Base-by-base conservation (phyloP, 2,797 vertebrate species). In the Etheostoma nigrum region DNA sequence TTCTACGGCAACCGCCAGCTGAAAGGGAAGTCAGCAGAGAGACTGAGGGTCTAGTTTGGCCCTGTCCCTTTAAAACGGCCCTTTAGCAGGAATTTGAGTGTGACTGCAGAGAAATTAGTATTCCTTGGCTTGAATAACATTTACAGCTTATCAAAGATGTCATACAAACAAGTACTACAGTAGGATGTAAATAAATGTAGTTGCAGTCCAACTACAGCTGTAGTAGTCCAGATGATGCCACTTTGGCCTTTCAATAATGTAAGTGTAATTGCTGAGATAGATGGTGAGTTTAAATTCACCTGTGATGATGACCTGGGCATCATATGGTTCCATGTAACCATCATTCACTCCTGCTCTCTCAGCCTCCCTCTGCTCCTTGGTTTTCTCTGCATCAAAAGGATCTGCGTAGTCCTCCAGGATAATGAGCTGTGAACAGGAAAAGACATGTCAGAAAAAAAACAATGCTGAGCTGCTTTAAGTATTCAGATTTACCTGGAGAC, bases 311-410 rank as follows among this genome's bases (percentile, higher is more conserved):
- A 98, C 97, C 89, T 99, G 97, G 0, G 97, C 97, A 0, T 99
- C 98, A 0, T 99, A 99, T 0, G 98, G 98, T 65, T 99, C 98
- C 98, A 99, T 99, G 90, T 99, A 99, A 0, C 98, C 97, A 0
- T 99, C 98, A 0, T 99, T 99, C 82, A 97, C 95, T 1, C 97
- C 97, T 0, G 95, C 95, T 80, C 97, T 89, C 92, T 99, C 98
- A 0, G 96, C 96, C 0, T 98, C 97, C 61, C 97, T 95, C 82
- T 98, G 98, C 49, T 96, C 97, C 80, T 95, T 98, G 1, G 97
- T 98, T 82, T 95, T 94, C 72, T 97, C 97, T 15, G 98, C 97
- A 3, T 99, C 98, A 0, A 97, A 99, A 1, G 97, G 98, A 88
- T 98, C 98, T 0, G 97, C 97, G 0, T 99, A 99, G 91, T 99